Evolutionary conservation across 2,113 vertebrate genomes (phyloP).

Genomic region (Lampris megalopsis): DNA sequence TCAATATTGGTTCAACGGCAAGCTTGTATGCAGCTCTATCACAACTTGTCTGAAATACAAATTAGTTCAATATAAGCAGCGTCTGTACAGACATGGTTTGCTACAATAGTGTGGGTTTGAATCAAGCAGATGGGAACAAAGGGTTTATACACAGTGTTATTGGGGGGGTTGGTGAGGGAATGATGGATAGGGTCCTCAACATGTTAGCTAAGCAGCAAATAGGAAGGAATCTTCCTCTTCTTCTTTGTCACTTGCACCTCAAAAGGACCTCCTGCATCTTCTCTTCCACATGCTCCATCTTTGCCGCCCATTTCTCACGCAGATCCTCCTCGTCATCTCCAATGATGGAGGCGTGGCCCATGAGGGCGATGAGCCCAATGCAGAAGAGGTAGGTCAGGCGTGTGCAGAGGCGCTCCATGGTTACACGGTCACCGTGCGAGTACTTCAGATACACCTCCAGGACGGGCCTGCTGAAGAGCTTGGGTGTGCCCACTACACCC

Average conservation of each 20-base stretch:
- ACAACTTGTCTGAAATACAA: neutral
- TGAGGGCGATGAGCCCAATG: conserved; percentile 84
- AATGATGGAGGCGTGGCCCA: conserved; percentile 81
- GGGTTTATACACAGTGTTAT: conserved; percentile 21
- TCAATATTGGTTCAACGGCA: neutral
- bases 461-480: conserved; percentile 83
- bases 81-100: too few relatives aligned
- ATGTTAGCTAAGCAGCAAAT: conserved; percentile 3
- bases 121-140: neutral
- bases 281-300: conserved; percentile 80
- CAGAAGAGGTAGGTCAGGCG: conserved; percentile 85
- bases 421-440: conserved; percentile 69
- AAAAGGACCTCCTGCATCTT: conserved; percentile 81
- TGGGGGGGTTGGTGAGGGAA: neutral
- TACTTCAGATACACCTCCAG: conserved; percentile 82
- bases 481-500: conserved; percentile 80
- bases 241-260: conserved; percentile 71
- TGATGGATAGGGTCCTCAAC: conserved; percentile 18
- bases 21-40: neutral
- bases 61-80: too few relatives aligned
- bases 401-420: conserved; percentile 82
- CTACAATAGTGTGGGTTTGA: too few relatives aligned
- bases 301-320: conserved; percentile 80
- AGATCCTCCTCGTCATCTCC: conserved; percentile 80
- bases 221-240: neutral